A percentile compares a stretch with the other conserved stretches of the same genome.
Evolutionary conservation across 2,797 vertebrate genomes (phyloP).

Genomic region (Gallinago nigripennis): DNA sequence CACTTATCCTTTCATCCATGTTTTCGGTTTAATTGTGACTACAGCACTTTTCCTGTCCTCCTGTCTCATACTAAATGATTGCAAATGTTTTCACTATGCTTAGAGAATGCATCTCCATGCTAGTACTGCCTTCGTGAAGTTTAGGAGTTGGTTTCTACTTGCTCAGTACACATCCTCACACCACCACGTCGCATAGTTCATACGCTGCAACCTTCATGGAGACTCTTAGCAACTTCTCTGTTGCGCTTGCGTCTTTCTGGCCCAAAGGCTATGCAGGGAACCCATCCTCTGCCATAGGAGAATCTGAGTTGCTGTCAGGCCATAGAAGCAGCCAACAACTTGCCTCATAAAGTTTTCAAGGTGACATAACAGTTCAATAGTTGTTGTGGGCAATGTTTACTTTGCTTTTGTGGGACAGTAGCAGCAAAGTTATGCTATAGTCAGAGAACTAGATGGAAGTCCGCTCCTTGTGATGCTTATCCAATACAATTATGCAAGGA

Average conservation of each 20-base stretch:
- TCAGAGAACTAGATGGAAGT: not conserved
- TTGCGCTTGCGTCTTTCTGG: not conserved
- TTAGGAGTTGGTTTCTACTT: not conserved
- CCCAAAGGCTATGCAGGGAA: rapidly evolving
- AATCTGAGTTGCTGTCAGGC: not conserved
- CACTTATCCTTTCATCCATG: not conserved
- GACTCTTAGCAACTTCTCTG: not conserved
- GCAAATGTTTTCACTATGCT: not conserved
- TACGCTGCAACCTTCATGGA: not conserved
- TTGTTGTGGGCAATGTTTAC: not conserved
- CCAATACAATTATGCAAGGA: not conserved
- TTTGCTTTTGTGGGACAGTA: not conserved
- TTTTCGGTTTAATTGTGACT: constrained; percentile 4
- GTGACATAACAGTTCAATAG: not conserved
- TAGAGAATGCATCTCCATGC: not conserved
- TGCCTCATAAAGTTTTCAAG: not conserved
- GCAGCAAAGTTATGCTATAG: not conserved
- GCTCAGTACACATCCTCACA: not conserved
- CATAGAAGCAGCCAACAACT: rapidly evolving
- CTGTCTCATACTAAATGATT: not conserved
- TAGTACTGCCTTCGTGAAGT: not conserved
- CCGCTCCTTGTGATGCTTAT: not conserved
- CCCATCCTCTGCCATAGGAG: not conserved
- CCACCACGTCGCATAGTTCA: rapidly evolving
- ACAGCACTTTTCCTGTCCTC: not conserved